Base-by-base conservation (phyloP, 2,888 invertebrate genomes). In the Subacronicta megacephala region DNA sequence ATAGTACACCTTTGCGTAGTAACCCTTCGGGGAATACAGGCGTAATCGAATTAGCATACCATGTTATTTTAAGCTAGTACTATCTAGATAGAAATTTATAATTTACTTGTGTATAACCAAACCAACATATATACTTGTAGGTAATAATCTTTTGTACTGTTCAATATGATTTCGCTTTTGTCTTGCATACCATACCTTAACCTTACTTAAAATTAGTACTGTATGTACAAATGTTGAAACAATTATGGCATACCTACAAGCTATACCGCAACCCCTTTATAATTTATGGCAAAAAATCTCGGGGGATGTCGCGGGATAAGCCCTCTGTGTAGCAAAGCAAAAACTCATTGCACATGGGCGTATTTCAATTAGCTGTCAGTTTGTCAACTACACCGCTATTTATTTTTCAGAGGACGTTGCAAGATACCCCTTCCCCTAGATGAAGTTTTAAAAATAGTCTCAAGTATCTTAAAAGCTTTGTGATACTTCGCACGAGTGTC, bases 311-410 rank as follows among this genome's bases (percentile, higher is more conserved):
- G 80, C 82, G 72, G 80, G 89, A 93, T 94, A 93, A 91, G 92
- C 91, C 90, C 90, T 92, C 87, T 82, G 57, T 77, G 81, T 83
- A 72, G 75, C 78, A 60, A 62, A 79, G 91, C 90, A 93, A 93
- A 94, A 93, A 93, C 90, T 82, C 83, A 83, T 81, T 69, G 85
- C 92, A 90, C 86, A 91, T 90, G 93, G 92, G 92, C 90, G 93
- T 92, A 83, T 88, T 89, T 91, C 93, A 93, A 94, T 93, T 94
- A 93, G 93, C 93, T 93, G 93, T 91, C 93, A 91, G 84, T 89
- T 90, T 90, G 90, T 92, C 91, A 92, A 91, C 91, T 90, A 88
- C 87, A 86, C 81, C 79, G 78, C 80, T 81, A 84, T 85, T 31
- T 83, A 77, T 80, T 85, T 82, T 80, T 75, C 69, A 69, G 78